Percentiles rank a stretch among this genome's conserved stretches.
Conservation (phyloP, 2,888 invertebrate species). For the Drosophila atroscutellata region DNA sequence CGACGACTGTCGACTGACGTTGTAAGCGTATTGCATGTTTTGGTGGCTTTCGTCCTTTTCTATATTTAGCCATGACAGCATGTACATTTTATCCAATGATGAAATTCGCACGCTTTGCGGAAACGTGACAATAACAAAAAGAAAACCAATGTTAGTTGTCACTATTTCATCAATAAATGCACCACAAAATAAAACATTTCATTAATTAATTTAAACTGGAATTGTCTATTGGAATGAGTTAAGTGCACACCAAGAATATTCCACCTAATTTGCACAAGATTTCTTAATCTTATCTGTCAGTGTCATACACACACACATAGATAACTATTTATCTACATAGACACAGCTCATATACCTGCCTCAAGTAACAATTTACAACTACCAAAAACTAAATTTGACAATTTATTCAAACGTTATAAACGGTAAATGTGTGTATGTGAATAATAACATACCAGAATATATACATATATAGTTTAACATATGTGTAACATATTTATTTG, state of each 20-base stretch:
- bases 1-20: conserved; percentile 48
- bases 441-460: not conserved
- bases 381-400: conserved; percentile 13
- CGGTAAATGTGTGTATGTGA: not conserved
- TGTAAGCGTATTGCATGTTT: conserved; percentile 70
- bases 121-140: conserved; percentile 64
- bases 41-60: conserved; percentile 55
- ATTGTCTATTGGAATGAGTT: not conserved
- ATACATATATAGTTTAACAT: not conserved
- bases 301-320: not conserved
- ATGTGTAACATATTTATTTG: not conserved
- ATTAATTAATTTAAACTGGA: not conserved
- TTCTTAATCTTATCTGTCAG: conserved; percentile 15
- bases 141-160: not conserved
- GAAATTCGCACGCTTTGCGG: conserved; percentile 65
- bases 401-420: conserved; percentile 16
- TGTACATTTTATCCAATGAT: conserved; percentile 33
- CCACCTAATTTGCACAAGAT: not conserved
- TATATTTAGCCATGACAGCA: conserved; percentile 75
- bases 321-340: not conserved
- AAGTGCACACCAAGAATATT: not conserved
- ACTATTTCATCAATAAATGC: not conserved
- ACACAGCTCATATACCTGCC: not conserved
- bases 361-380: conserved; percentile 14
- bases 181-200: not conserved